A percentile compares a stretch with the other conserved stretches of the same genome.
phyloP scores from a whole-genome alignment of 2,797 vertebrate species.

The Cyprinodon diabolis region DNA sequence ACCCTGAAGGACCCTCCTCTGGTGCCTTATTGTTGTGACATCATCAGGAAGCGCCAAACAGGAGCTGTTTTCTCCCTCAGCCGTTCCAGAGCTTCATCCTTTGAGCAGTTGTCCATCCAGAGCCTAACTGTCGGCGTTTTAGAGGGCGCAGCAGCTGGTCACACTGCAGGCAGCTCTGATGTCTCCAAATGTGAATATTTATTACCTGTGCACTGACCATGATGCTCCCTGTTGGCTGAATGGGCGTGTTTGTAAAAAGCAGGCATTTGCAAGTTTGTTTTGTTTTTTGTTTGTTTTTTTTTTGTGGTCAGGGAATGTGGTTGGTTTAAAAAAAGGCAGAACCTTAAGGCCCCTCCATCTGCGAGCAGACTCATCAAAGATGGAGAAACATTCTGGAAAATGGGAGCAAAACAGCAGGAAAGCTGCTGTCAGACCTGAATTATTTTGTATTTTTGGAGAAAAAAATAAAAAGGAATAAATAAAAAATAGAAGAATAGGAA shows the following conservation, averaged over 20 bases:
- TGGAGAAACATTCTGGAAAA: conserved; percentile 60
- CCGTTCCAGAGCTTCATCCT: conserved; percentile 14
- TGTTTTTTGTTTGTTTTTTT: conserved; percentile 44
- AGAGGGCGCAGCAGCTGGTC: conserved; percentile 29
- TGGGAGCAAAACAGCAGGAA: conserved; percentile 66
- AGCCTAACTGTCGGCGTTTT: conserved; percentile 26
- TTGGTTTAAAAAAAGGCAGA: conserved; percentile 73
- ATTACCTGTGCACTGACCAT: conserved; percentile 76
- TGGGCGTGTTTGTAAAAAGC: conserved; percentile 31
- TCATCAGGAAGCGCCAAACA: conserved; percentile 59
- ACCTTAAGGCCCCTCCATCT: conserved; percentile 60
- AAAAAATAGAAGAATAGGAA: conserved; percentile 55
- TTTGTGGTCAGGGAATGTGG: conserved; percentile 67
- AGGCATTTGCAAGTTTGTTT: conserved; percentile 31
- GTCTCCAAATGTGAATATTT: conserved; percentile 83
- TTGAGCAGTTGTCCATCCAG: conserved; percentile 24
- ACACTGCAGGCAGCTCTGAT: conserved; percentile 64
- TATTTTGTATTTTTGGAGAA: conserved; percentile 82
- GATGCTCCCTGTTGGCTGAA: conserved; percentile 73
- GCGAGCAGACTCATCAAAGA: conserved; percentile 47
- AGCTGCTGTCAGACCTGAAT: conserved; percentile 52
- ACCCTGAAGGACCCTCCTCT: conserved; percentile 44
- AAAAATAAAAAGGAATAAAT: conserved; percentile 25
- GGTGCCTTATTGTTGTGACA: conserved; percentile 67
- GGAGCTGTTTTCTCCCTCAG: conserved; percentile 27